Percentiles rank a stretch among this genome's conserved stretches.
Conservation (phyloP, 2,113 vertebrate genomes). For the Lucifuga dentata region DNA sequence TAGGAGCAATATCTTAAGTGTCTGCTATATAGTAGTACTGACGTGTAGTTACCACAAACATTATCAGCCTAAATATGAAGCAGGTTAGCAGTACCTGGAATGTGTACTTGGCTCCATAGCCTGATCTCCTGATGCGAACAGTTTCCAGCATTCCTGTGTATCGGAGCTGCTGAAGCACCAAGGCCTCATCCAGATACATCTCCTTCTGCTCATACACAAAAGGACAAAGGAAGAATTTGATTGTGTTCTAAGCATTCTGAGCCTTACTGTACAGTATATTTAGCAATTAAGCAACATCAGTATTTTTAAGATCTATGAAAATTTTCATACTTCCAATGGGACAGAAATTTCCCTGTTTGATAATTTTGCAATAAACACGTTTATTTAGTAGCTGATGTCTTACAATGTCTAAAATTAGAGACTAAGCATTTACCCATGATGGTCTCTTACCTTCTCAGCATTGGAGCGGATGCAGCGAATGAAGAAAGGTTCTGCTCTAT, state of each 20-base stretch:
- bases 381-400: too few relatives aligned
- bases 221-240: conserved; percentile 13
- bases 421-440: too few relatives aligned
- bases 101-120: conserved; percentile 96
- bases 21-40: not conserved
- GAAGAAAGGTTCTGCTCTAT: conserved; percentile 96
- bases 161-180: conserved; percentile 95
- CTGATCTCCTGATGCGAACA: conserved; percentile 94
- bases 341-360: too few relatives aligned
- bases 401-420: not conserved
- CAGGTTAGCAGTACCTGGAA: conserved; percentile 88
- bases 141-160: conserved; percentile 99
- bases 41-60: not conserved
- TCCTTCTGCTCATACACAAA: conserved; percentile 86
- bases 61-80: not conserved
- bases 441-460: conserved; percentile 89
- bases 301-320: too few relatives aligned
- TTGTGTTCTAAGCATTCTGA: not conserved
- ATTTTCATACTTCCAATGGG: too few relatives aligned
- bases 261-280: too few relatives aligned
- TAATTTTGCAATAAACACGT: too few relatives aligned
- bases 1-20: not conserved
- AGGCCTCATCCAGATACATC: conserved; percentile 90
- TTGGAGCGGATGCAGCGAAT: conserved; percentile 98
- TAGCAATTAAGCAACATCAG: too few relatives aligned